phyloP scores from a whole-genome alignment of 2,113 vertebrate genomes.

The Myiagra hebetior region DNA sequence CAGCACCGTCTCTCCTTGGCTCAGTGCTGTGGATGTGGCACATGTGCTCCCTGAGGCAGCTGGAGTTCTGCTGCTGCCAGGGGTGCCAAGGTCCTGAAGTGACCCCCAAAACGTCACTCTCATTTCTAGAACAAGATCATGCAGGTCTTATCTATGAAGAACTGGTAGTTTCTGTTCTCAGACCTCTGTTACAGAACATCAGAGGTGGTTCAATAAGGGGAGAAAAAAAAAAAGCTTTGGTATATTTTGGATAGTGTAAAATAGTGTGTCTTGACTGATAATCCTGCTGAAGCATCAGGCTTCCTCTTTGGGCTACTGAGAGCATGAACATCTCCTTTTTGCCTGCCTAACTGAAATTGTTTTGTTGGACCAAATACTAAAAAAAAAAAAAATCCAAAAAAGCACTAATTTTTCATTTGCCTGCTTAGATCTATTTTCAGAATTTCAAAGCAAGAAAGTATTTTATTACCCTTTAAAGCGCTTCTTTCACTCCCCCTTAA shows the following conservation, averaged over 20 bases:
- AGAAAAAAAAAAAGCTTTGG: not conserved
- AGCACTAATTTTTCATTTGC: not conserved
- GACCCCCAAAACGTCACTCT: not conserved
- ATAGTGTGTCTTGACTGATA: not conserved
- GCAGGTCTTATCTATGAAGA: no score
- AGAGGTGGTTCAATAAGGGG: not conserved
- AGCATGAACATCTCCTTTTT: not conserved
- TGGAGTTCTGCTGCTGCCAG: not conserved
- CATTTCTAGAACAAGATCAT: not conserved
- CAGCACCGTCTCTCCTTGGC: accelerated
- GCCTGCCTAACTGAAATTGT: not conserved
- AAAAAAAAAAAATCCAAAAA: no score
- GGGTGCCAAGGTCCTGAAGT: not conserved
- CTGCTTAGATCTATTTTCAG: not conserved
- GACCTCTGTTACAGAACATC: not conserved
- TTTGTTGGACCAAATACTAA: not conserved
- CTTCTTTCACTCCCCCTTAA: not conserved
- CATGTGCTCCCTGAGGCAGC: not conserved
- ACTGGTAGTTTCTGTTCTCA: not conserved
- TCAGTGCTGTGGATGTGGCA: not conserved
- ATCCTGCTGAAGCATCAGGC: not conserved
- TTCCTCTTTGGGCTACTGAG: not conserved
- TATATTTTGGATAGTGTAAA: not conserved
- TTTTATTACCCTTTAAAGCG: not conserved
- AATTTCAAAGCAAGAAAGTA: not conserved